Conservation (phyloP, 2,888 invertebrate genomes). For the Odontocolon sp. region DNA sequence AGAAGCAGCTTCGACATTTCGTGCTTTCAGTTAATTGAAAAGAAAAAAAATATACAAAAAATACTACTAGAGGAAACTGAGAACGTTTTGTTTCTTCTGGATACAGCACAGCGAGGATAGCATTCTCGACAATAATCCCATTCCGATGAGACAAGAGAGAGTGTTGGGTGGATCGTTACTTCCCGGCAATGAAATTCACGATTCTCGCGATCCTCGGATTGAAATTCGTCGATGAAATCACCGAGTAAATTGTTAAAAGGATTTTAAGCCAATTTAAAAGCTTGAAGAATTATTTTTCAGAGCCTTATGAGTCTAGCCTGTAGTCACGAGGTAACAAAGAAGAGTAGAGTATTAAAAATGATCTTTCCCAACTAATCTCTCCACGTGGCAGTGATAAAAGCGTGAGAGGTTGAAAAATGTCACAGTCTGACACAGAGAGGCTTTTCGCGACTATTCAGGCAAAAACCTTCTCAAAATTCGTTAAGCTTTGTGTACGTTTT, state of each 20-base stretch:
- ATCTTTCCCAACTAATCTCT: neutral
- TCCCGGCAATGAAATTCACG: slow-evolving; percentile 30
- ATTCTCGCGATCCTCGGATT: neutral
- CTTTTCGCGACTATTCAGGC: neutral
- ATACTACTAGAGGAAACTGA: neutral
- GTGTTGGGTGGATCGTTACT: slow-evolving; percentile 30
- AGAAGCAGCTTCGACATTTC: too few relatives aligned
- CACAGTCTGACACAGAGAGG: neutral
- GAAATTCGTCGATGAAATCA: slow-evolving; percentile 15
- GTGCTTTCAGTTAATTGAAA: too few relatives aligned
- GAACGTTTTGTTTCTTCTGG: neutral
- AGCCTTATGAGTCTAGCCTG: neutral
- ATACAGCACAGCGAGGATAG: neutral
- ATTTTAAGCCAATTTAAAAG: neutral
- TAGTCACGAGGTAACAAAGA: neutral
- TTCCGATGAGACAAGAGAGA: slow-evolving; percentile 15
- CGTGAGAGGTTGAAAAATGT: neutral
- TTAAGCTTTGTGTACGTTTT: slow-evolving; percentile 53
- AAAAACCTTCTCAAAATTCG: slow-evolving; percentile 43
- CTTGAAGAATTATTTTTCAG: neutral
- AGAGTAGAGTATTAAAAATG: neutral
- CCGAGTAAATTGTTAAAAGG: slow-evolving; percentile 47
- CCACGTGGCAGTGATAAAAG: neutral
- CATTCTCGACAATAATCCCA: neutral
- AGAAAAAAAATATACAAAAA: too few relatives aligned